Base-by-base conservation (phyloP, 2,888 invertebrate species). In the Blastobasis adustella region DNA sequence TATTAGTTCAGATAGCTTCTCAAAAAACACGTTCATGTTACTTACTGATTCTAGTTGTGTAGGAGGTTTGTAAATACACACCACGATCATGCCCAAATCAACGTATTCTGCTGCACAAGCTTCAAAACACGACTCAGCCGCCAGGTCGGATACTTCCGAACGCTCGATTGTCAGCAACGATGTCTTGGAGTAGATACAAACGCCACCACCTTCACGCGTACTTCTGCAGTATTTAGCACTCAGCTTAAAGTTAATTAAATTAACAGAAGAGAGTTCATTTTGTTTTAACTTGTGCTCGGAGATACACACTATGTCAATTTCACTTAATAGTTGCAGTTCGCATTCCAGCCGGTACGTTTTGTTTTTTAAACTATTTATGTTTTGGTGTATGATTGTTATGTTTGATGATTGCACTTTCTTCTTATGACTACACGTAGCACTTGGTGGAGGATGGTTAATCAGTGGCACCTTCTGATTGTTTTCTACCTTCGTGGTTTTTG, bases 131-230 rank as follows among this genome's bases (percentile, higher is more conserved):
- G 9, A 9, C 40, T 40, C 40, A 6, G 9, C 7, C 7, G 7
- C 40, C 40, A 40, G 9, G 40, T 40, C 40, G 2, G 40, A 6
- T 9, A 40, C 40, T 6, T 51, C 51, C 4, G 6, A 7, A 1
- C 51, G 47, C 7, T 51, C 51, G 5, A 51, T 10, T 9, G 51
- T 47, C 4, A 47, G 47, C 6, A 47, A 37, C 9, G 47, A 44
- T 6, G 51, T 45, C 45, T 45, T 39, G 6, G 51, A 51, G 47
- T 51, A 51, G 10, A 51, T 51, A 45, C 51, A 51, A n/a, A 51
- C 51, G 5, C 51, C 51, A 9, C 51, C 51, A 9, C 51, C 51
- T n/a, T 39, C 7, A 2, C 47, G 47, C 44, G 45, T 23, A 6
- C 40, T 6, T 37, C 51, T 51, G 47, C 47, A 47, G 45, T 37